Evolutionary conservation across 2,888 invertebrate genomes (phyloP), one percentile per base, ranked within the genome.

Genomic region (Heliconius aoede): DNA sequence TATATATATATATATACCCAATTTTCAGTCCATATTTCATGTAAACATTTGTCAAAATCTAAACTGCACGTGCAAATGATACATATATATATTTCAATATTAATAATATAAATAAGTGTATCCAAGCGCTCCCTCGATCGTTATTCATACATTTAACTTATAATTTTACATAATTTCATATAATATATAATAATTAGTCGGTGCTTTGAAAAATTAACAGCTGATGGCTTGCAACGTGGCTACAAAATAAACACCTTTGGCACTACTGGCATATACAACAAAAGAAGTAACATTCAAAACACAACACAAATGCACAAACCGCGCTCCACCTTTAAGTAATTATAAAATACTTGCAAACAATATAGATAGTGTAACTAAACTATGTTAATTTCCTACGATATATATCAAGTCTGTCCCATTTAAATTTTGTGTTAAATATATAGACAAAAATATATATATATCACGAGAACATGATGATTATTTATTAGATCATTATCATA

Each of bases 211-310:
- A 65, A 55, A 72, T 32, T 62, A 55, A 36, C 46, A 36, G 51
- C 64, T 18, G 55, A 72, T 51, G 36, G 64, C 64, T 36, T 64
- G 64, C 64, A 36, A 64, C 64, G 36, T 64, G 64, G 64, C 64
- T 32, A 30, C 46, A 75, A 75, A 15, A 62, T 69, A 73, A 68
- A 36, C 73, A 73, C 85, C 77, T 89, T 89, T 89, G 88, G 88
- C 88, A 89, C 84, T 83, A 83, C n/a, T n/a, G n/a, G n/a, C 83
- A 84, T 83, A 83, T 81, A 83, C 80, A 81, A 84, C 78, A 81
- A 82, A 84, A 84, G 73, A 81, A 82, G 83, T 82, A 82, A 77
- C 36, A 28, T 61, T 62, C 67, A 67, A 58, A 74, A 71, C 55
- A 75, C 28, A 78, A 78, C 65, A 74, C 77, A 79, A 86, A 86